Evolutionary conservation across 1,140 invertebrate species (phyloP).

Genomic region (Calliopsis andreniformis): DNA sequence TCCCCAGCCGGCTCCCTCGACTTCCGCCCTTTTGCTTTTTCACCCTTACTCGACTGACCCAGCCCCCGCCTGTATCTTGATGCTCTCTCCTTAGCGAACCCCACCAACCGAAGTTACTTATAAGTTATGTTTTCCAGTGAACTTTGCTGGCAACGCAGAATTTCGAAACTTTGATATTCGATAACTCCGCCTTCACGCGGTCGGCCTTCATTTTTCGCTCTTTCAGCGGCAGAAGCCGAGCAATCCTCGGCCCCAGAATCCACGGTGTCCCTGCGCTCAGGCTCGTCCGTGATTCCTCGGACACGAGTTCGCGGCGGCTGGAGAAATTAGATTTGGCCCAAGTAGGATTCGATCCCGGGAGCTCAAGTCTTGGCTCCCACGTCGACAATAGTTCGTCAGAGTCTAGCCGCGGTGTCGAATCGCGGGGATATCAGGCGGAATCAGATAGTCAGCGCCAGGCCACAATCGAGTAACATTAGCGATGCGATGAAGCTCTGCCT

Average conservation of each 20-base stretch:
- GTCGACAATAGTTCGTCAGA: conserved; percentile 69
- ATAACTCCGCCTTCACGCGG: conserved; percentile 65
- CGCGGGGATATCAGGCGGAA: conserved; percentile 43
- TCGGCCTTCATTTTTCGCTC: conserved; percentile 64
- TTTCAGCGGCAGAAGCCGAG: conserved; percentile 55
- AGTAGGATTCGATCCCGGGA: conserved; percentile 62
- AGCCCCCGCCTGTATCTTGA: conserved; percentile 20
- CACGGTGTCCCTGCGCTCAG: too few relatives aligned
- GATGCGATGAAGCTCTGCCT: conserved; percentile 48
- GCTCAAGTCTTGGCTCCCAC: conserved; percentile 43
- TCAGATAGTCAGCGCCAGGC: conserved; percentile 1
- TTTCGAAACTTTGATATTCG: conserved; percentile 75
- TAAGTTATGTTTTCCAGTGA: conserved; percentile 76
- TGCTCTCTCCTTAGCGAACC: conserved; percentile 38
- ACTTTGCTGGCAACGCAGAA: conserved; percentile 73
- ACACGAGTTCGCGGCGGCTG: conserved; percentile 34
- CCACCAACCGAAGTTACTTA: conserved; percentile 69
- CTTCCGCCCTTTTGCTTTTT: conserved; percentile 69
- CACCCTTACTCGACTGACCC: conserved; percentile 58
- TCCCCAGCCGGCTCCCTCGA: conserved; percentile 36
- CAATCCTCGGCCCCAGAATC: conserved; percentile 28
- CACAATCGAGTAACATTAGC: conserved; percentile 62
- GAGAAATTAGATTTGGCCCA: conserved; percentile 69
- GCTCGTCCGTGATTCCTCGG: conserved; percentile 44
- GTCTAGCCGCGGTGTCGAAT: conserved; percentile 23